A percentile compares a stretch with the other conserved stretches of the same genome.
Evolutionary conservation across 2,888 invertebrate genomes (phyloP).

Genomic region (Hemithea aestivaria): DNA sequence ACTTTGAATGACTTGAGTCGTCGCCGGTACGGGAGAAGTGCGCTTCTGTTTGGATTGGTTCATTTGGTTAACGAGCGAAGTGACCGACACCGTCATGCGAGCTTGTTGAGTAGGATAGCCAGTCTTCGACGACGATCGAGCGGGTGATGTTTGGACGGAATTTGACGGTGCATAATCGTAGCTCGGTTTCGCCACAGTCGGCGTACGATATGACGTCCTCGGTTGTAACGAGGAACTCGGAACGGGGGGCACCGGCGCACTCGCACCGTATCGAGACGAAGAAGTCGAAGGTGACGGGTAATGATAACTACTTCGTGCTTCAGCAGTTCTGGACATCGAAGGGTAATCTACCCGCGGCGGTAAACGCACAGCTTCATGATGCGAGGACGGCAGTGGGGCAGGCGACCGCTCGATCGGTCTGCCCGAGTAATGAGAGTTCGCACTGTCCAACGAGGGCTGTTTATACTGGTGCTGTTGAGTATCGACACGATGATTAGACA

Average conservation of each 20-base stretch:
- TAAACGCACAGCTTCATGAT: slow-evolving; percentile 50
- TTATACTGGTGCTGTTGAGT: slow-evolving; percentile 59
- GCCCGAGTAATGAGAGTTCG: slow-evolving; percentile 51
- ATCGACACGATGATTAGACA: slow-evolving; percentile 58
- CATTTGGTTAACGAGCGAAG: slow-evolving; percentile 69
- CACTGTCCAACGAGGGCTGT: slow-evolving; percentile 48
- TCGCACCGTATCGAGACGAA: slow-evolving; percentile 51
- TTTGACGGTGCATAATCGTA: slow-evolving; percentile 54
- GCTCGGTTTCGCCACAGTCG: slow-evolving; percentile 52
- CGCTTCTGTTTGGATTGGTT: slow-evolving; percentile 71
- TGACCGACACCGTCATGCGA: slow-evolving; percentile 72
- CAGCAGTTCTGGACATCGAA: slow-evolving; percentile 46
- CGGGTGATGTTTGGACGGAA: slow-evolving; percentile 59
- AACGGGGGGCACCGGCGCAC: slow-evolving; percentile 45
- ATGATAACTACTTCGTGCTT: slow-evolving; percentile 51
- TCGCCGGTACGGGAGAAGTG: slow-evolving; percentile 84
- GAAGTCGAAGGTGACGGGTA: slow-evolving; percentile 64
- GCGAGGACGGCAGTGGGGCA: slow-evolving; percentile 47
- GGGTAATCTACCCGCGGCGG: slow-evolving; percentile 54
- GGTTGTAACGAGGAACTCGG: slow-evolving; percentile 52
- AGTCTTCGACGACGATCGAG: slow-evolving; percentile 55
- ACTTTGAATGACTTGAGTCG: slow-evolving; percentile 51
- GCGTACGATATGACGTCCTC: slow-evolving; percentile 49
- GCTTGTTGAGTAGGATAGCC: slow-evolving; percentile 64
- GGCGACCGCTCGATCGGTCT: slow-evolving; percentile 55